phyloP scores from a whole-genome alignment of 2,113 vertebrate genomes.

The Piliocolobus tephrosceles region DNA sequence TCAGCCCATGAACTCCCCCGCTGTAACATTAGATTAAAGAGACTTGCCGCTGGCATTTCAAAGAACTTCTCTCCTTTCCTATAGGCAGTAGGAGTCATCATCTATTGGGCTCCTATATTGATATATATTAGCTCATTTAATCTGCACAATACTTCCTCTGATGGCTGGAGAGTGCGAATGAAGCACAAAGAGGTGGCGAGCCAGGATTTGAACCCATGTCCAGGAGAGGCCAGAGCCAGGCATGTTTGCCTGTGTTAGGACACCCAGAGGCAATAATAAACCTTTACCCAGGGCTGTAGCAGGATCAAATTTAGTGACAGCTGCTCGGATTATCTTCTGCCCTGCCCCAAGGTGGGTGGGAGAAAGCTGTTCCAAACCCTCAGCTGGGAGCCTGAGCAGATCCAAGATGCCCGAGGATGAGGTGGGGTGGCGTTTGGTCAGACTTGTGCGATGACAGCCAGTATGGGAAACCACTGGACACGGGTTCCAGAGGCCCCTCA shows the following conservation, averaged over 20 bases:
- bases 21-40: not conserved
- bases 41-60: not conserved
- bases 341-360: fast-evolving
- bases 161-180: too few relatives aligned
- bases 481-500: not conserved
- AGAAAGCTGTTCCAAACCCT: not conserved
- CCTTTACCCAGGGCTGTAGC: not conserved
- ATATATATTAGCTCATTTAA: not conserved
- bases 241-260: not conserved
- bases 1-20: not conserved
- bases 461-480: not conserved
- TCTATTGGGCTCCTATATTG: not conserved
- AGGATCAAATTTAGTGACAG: not conserved
- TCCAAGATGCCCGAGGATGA: too few relatives aligned
- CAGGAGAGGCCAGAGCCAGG: not conserved
- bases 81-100: not conserved
- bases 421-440: not conserved
- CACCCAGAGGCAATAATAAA: not conserved
- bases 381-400: not conserved
- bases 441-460: not conserved
- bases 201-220: not conserved
- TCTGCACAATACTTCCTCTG: not conserved
- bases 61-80: not conserved
- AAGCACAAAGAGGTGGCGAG: not conserved
- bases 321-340: not conserved